Percentiles rank a stretch among this genome's conserved stretches.
These are phyloP conservation scores for Hylia prasina DNA, from an alignment of 2,113 vertebrate genomes.

Conservation along the genomic window DNA sequence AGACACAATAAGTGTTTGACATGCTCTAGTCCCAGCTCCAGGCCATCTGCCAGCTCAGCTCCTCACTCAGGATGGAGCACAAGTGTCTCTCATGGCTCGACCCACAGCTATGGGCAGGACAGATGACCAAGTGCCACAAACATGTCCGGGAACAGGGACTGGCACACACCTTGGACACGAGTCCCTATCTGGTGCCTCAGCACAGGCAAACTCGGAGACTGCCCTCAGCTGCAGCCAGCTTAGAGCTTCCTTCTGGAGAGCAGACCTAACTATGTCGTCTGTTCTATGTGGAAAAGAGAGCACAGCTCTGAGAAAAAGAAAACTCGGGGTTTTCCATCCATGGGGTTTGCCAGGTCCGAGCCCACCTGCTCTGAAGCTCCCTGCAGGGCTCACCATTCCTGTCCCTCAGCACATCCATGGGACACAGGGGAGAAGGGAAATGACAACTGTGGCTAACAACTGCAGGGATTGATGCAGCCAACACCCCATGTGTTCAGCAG, in stretches of 20 bases:
- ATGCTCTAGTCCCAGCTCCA: not conserved
- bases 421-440: not conserved
- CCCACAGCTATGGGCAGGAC: rapidly evolving
- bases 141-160: not conserved
- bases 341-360: not conserved
- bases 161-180: not conserved
- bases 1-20: not conserved
- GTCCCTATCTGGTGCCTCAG: not conserved
- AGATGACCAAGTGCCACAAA: rapidly evolving
- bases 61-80: not conserved
- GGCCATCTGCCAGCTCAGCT: not conserved
- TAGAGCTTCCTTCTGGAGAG: not conserved
- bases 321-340: not conserved
- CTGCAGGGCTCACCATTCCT: not conserved
- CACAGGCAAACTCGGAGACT: not conserved
- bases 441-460: not conserved
- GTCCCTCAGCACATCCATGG: not conserved
- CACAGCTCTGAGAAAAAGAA: not conserved
- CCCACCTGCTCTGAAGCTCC: not conserved
- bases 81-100: not conserved
- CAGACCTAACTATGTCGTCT: not conserved
- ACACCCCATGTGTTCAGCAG: not conserved
- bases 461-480: not conserved
- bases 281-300: not conserved
- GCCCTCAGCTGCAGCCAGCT: not conserved